phyloP scores from a whole-genome alignment of 2,888 invertebrate species.

The Empis stercorea region DNA sequence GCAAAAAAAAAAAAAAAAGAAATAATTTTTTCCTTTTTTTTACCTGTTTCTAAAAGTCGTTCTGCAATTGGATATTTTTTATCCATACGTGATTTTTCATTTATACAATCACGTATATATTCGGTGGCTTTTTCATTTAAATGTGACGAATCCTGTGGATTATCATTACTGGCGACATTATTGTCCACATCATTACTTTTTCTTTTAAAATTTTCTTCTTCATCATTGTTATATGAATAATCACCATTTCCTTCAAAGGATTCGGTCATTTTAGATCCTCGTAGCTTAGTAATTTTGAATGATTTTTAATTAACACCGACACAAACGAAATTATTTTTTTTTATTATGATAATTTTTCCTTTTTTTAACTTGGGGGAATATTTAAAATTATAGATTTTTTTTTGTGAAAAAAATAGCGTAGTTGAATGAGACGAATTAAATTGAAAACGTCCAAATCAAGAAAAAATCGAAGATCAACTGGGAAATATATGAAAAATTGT shows the following conservation, averaged over 20 bases:
- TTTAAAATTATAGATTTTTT: too few relatives aligned
- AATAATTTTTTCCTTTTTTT: conserved; percentile 2
- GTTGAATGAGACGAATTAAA: too few relatives aligned
- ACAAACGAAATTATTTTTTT: too few relatives aligned
- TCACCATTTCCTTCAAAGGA: conserved; percentile 35
- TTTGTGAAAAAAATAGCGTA: too few relatives aligned
- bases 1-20: conserved; percentile 3
- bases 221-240: conserved; percentile 30
- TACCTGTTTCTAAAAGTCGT: conserved; percentile 63
- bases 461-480: too few relatives aligned
- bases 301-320: too few relatives aligned
- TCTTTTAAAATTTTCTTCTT: conserved; percentile 30
- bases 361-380: too few relatives aligned
- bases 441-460: too few relatives aligned
- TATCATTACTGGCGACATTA: conserved; percentile 35
- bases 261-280: conserved; percentile 28
- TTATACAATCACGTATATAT: conserved; percentile 60
- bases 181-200: conserved; percentile 29
- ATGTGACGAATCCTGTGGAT: conserved; percentile 28
- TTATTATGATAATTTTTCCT: too few relatives aligned
- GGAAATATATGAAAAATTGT: too few relatives aligned
- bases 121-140: conserved; percentile 61
- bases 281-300: too few relatives aligned
- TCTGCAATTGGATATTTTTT: conserved; percentile 56
- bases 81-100: conserved; percentile 55